Conservation (phyloP, 2,888 invertebrate genomes). For the Cremastinae sp. region DNA sequence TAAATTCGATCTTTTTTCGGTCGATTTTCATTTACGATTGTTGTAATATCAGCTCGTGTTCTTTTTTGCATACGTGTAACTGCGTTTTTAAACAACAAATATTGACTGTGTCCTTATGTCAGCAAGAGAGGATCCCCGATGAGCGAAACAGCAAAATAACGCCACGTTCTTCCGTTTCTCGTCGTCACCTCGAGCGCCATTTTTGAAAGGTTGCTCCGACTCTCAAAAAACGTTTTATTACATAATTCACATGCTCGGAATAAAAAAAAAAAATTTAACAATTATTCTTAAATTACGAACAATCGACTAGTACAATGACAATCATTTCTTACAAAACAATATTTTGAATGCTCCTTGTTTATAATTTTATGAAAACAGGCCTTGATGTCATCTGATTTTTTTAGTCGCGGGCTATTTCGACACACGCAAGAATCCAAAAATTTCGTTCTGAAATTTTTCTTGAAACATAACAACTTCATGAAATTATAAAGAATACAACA, state of each 20-base stretch:
- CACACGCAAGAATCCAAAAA: too few relatives aligned
- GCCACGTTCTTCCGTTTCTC: slow-evolving; percentile 50
- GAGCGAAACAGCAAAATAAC: slow-evolving; percentile 31
- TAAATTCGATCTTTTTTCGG: slow-evolving; percentile 6
- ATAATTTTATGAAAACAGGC: too few relatives aligned
- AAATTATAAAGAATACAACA: not conserved
- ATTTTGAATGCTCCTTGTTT: too few relatives aligned
- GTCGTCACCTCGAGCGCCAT: not conserved
- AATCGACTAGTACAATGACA: too few relatives aligned
- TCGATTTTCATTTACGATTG: not conserved
- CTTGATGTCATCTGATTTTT: too few relatives aligned
- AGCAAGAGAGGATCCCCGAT: slow-evolving; percentile 24
- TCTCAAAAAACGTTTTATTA: too few relatives aligned
- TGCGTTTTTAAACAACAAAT: slow-evolving; percentile 1
- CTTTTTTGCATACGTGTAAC: not conserved
- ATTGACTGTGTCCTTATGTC: slow-evolving; percentile 40
- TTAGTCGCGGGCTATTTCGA: not conserved
- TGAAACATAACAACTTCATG: too few relatives aligned
- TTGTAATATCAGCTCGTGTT: not conserved
- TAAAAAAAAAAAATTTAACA: not conserved
- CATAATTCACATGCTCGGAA: too few relatives aligned
- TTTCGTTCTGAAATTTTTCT: too few relatives aligned
- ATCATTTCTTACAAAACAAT: too few relatives aligned
- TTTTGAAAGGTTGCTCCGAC: too few relatives aligned
- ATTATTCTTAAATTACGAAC: too few relatives aligned